Percentiles rank a stretch among this genome's conserved stretches.
Evolutionary conservation across 30 jellyfish, hydroid and myxozoan genomes (phyloP).

Genomic region (Pseudorhiza aurosa): DNA sequence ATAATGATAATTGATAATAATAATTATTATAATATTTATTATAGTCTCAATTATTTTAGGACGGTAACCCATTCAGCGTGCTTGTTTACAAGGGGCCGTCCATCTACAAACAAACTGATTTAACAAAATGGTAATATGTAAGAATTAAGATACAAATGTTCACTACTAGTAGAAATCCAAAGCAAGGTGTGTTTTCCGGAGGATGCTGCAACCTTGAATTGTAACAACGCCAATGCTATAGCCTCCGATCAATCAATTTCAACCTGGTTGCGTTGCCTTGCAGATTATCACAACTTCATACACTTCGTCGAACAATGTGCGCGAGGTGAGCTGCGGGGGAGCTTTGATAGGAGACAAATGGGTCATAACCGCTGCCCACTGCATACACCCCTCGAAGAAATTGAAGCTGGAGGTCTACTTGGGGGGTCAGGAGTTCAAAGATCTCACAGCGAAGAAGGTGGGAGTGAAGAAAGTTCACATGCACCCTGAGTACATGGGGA

Average conservation of each 20-base stretch:
- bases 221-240: too few relatives aligned
- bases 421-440: slow-evolving; percentile 69
- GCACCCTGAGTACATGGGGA: slow-evolving; percentile 60
- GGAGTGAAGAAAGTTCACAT: slow-evolving; percentile 18
- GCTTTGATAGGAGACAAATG: slow-evolving; percentile 67
- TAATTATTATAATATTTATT: too few relatives aligned
- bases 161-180: too few relatives aligned
- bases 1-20: too few relatives aligned
- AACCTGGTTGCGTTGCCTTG: too few relatives aligned
- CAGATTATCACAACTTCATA: slow-evolving; percentile 20
- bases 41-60: too few relatives aligned
- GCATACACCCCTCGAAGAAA: slow-evolving; percentile 38
- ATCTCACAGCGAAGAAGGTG: slow-evolving; percentile 17
- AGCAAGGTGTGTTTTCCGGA: neutral
- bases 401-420: slow-evolving; percentile 24
- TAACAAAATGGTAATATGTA: too few relatives aligned
- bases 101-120: too few relatives aligned
- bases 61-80: too few relatives aligned
- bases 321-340: slow-evolving; percentile 67
- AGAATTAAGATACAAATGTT: too few relatives aligned
- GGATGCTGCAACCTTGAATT: neutral
- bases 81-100: too few relatives aligned
- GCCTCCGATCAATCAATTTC: too few relatives aligned
- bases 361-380: slow-evolving; percentile 80
- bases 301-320: slow-evolving; percentile 1